Conservation (phyloP, 2,113 vertebrate species). For the Chaenocephalus aceratus region DNA sequence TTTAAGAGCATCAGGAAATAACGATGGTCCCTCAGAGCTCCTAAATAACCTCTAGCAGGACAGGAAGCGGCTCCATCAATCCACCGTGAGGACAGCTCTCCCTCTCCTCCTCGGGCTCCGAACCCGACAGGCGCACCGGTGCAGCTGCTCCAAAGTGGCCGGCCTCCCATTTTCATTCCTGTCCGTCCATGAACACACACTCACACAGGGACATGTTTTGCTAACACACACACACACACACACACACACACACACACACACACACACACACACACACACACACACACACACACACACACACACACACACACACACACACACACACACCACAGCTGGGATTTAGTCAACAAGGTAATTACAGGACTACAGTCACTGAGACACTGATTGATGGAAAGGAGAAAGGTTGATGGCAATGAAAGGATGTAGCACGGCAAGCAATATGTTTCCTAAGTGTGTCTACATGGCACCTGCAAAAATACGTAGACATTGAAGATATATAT, state of each 20-base stretch:
- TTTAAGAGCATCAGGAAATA: slow-evolving; percentile 68
- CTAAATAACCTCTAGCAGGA: slow-evolving; percentile 63
- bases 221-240: slow-evolving; percentile 12
- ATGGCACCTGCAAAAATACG: neutral
- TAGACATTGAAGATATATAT: neutral
- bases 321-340: slow-evolving; percentile 53
- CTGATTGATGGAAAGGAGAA: slow-evolving; percentile 54
- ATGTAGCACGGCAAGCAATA: slow-evolving; percentile 24
- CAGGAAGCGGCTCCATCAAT: slow-evolving; percentile 69
- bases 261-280: slow-evolving; percentile 46
- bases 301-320: neutral
- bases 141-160: slow-evolving; percentile 60
- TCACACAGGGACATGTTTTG: slow-evolving; percentile 7
- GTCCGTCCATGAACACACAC: slow-evolving; percentile 52
- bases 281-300: neutral
- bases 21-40: slow-evolving; percentile 57
- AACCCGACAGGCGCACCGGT: slow-evolving; percentile 23
- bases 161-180: slow-evolving; percentile 73
- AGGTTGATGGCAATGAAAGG: slow-evolving; percentile 42
- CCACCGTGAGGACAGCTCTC: slow-evolving; percentile 52
- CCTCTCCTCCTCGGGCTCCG: slow-evolving; percentile 50
- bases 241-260: neutral
- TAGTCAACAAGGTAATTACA: slow-evolving; percentile 69
- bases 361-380: slow-evolving; percentile 45
- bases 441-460: neutral